A percentile compares a stretch with the other conserved stretches of the same genome.
These are phyloP conservation scores for Chaetodon trifascialis DNA, from an alignment of 2,113 vertebrate genomes.

Conservation along the genomic window DNA sequence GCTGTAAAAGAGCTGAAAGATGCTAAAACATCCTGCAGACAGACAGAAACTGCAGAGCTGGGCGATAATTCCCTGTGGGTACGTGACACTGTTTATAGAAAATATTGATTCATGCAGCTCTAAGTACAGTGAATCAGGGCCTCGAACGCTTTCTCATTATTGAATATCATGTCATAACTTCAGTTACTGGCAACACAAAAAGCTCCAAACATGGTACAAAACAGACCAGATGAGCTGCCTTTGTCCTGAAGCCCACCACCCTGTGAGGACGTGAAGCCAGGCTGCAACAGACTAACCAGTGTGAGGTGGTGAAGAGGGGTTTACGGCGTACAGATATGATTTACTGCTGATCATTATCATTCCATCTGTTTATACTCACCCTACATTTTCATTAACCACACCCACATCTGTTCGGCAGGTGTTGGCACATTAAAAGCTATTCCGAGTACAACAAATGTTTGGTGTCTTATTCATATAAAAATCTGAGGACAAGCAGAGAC, in stretches of 20 bases:
- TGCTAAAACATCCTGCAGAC: too few relatives aligned
- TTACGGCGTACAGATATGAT: slow-evolving; percentile 26
- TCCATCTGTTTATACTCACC: slow-evolving; percentile 40
- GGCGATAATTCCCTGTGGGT: too few relatives aligned
- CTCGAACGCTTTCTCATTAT: neutral
- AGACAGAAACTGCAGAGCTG: too few relatives aligned
- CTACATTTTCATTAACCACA: slow-evolving; percentile 40
- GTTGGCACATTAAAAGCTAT: slow-evolving; percentile 35
- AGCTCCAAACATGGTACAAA: too few relatives aligned
- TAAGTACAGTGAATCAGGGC: neutral
- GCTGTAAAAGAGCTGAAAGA: too few relatives aligned
- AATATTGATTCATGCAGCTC: neutral
- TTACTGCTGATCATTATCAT: slow-evolving; percentile 48
- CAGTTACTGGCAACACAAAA: too few relatives aligned
- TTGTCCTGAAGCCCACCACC: neutral
- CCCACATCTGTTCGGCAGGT: slow-evolving; percentile 59
- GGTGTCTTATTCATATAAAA: neutral
- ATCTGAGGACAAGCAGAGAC: neutral
- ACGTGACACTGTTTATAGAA: neutral
- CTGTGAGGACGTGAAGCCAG: slow-evolving; percentile 5
- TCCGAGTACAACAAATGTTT: slow-evolving; percentile 24
- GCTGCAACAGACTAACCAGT: neutral
- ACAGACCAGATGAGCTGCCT: neutral
- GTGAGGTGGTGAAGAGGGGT: slow-evolving; percentile 8
- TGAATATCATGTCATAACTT: neutral